Evolutionary conservation across 1,140 invertebrate genomes (phyloP).

Genomic region (Drosophila neocordata): DNA sequence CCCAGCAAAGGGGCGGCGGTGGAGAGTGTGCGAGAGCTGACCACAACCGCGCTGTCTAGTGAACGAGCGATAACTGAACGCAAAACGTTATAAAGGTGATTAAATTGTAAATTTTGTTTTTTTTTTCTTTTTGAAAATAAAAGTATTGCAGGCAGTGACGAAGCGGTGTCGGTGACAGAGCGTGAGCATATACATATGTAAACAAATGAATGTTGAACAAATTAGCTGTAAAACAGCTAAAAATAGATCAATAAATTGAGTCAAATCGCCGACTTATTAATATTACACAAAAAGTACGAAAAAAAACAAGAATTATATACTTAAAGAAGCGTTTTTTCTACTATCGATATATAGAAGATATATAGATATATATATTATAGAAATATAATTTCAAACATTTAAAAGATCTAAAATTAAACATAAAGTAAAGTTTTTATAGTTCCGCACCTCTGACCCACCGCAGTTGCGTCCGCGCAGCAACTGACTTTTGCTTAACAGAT

Average conservation of each 20-base stretch:
- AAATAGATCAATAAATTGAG: not conserved
- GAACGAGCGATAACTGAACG: slow-evolving; percentile 70
- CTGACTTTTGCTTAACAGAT: too few relatives aligned
- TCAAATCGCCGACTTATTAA: not conserved
- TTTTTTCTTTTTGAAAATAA: slow-evolving; percentile 68
- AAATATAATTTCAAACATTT: too few relatives aligned
- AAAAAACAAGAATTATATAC: too few relatives aligned
- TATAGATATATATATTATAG: too few relatives aligned
- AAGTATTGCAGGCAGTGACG: slow-evolving; percentile 34
- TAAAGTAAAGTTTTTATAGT: too few relatives aligned
- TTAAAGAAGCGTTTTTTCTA: too few relatives aligned
- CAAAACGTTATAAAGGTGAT: slow-evolving; percentile 65
- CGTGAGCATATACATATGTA: slow-evolving; percentile 47
- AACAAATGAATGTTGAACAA: slow-evolving; percentile 42
- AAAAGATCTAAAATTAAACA: too few relatives aligned
- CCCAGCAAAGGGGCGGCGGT: slow-evolving; percentile 6
- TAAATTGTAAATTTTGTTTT: slow-evolving; percentile 62
- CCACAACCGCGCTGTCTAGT: slow-evolving; percentile 65
- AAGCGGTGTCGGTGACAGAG: slow-evolving; percentile 6
- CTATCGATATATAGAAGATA: too few relatives aligned
- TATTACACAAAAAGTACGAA: too few relatives aligned
- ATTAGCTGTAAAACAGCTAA: slow-evolving; percentile 3
- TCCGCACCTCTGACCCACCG: too few relatives aligned
- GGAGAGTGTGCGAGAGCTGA: slow-evolving; percentile 22
- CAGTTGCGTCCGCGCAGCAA: too few relatives aligned